phyloP scores from a whole-genome alignment of 2,113 vertebrate species.

The Narcine bancroftii region DNA sequence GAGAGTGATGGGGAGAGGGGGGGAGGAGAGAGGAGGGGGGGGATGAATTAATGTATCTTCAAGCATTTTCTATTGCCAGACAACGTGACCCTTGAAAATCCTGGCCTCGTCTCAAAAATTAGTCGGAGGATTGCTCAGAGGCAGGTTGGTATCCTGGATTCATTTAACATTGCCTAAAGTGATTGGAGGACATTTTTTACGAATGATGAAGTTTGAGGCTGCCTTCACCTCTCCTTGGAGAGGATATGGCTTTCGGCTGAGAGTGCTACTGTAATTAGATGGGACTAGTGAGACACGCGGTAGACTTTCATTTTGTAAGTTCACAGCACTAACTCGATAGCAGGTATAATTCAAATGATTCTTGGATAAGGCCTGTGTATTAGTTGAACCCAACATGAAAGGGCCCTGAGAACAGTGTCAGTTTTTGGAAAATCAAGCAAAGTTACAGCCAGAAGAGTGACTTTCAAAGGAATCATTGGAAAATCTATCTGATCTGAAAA shows the following conservation, averaged over 20 bases:
- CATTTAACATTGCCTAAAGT: neutral
- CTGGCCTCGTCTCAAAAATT: neutral
- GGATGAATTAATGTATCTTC: too few relatives aligned
- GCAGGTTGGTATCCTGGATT: neutral
- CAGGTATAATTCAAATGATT: neutral
- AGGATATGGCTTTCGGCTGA: neutral
- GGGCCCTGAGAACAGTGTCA: neutral
- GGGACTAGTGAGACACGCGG: neutral
- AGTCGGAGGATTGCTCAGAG: neutral
- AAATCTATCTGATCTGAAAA: neutral
- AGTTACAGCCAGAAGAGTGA: neutral
- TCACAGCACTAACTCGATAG: neutral
- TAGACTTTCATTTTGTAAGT: neutral
- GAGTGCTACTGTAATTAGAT: neutral
- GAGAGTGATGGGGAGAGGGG: neutral
- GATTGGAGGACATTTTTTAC: neutral
- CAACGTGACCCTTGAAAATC: neutral
- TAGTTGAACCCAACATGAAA: neutral
- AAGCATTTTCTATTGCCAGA: neutral
- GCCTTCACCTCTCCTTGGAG: neutral
- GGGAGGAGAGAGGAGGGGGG: too few relatives aligned
- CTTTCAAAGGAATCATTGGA: neutral
- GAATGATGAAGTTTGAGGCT: neutral
- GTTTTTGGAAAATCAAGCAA: neutral
- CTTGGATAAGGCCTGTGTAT: neutral